These are phyloP conservation scores for Mycteria americana DNA, from an alignment of 2,797 vertebrate species.

Conservation along the genomic window DNA sequence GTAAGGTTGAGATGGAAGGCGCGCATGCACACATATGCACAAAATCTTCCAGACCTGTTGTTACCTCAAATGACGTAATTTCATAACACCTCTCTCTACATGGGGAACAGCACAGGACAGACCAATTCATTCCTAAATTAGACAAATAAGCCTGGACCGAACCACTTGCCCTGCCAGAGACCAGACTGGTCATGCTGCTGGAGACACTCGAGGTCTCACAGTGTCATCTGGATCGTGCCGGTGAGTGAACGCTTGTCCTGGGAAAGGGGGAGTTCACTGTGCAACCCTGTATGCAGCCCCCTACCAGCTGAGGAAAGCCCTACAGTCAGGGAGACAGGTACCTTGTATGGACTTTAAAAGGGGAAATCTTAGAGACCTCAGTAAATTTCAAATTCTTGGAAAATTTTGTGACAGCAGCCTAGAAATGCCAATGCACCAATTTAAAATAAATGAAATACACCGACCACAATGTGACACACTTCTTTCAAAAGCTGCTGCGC, in stretches of 20 bases:
- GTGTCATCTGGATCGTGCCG: no score
- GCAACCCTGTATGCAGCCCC: background rate
- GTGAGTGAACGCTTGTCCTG: background rate
- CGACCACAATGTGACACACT: fast-evolving
- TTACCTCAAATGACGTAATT: background rate
- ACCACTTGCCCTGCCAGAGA: background rate
- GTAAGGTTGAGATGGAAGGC: background rate
- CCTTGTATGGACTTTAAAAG: background rate
- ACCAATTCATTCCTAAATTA: background rate
- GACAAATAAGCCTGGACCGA: background rate
- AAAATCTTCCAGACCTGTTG: background rate
- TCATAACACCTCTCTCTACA: background rate
- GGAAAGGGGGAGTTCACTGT: background rate
- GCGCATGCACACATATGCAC: no score
- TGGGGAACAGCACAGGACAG: background rate
- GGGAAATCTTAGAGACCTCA: background rate
- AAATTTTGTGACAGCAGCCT: background rate
- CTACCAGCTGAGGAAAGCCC: background rate
- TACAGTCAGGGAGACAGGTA: background rate
- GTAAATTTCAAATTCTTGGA: background rate
- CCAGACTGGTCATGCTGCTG: background rate
- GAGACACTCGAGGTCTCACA: background rate
- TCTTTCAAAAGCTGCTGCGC: background rate
- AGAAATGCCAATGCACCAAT: fast-evolving
- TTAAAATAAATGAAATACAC: background rate